phyloP scores from a whole-genome alignment of 2,797 vertebrate genomes.

The Lutjanus campechanus region DNA sequence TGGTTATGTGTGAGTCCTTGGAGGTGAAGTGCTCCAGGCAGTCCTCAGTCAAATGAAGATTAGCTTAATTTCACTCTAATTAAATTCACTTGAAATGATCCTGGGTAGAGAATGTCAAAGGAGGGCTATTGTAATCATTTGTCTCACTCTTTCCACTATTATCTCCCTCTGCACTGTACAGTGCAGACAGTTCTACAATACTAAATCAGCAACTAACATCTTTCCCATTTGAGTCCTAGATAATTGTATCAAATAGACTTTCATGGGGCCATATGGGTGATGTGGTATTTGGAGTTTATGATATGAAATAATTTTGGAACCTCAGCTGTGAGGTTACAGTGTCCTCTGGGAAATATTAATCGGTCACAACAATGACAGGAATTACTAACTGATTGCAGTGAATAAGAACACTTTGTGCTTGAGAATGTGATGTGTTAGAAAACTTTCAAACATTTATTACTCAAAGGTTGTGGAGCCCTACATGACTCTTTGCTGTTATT shows the following conservation, averaged over 20 bases:
- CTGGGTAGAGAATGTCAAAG: slow-evolving; percentile 52
- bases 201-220: slow-evolving; percentile 36
- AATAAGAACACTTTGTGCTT: background rate
- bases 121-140: slow-evolving; percentile 53
- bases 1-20: slow-evolving; percentile 38
- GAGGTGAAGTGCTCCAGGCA: slow-evolving; percentile 46
- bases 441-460: background rate
- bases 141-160: slow-evolving; percentile 52
- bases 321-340: background rate
- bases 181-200: slow-evolving; percentile 39
- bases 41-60: slow-evolving; percentile 57
- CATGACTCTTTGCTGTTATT: background rate
- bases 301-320: background rate
- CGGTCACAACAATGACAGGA: background rate
- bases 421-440: background rate
- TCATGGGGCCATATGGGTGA: background rate
- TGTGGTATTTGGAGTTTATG: background rate
- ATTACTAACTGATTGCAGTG: background rate
- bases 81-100: slow-evolving; percentile 62
- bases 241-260: slow-evolving; percentile 1
- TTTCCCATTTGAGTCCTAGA: slow-evolving; percentile 17
- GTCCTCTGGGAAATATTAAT: slow-evolving; percentile 4
- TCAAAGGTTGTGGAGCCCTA: background rate
- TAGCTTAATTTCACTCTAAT: slow-evolving; percentile 65
- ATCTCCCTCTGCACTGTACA: slow-evolving; percentile 47